Percentiles rank a stretch among this genome's conserved stretches.
phyloP scores from a whole-genome alignment of 2,113 vertebrate species.

The Neopipo cinnamomea region DNA sequence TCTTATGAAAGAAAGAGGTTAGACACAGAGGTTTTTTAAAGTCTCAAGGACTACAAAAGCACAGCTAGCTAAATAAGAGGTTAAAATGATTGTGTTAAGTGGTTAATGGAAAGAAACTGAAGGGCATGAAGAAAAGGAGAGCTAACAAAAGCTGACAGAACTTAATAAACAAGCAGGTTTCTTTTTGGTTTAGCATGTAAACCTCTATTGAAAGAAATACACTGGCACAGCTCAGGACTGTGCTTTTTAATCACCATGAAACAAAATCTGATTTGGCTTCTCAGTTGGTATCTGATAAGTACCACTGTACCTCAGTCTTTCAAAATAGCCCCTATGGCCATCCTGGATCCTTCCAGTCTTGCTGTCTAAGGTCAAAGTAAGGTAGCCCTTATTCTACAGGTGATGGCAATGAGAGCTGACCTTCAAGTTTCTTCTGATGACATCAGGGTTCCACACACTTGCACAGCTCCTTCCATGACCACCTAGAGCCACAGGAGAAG shows the following conservation, averaged over 20 bases:
- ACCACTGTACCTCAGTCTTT: not conserved
- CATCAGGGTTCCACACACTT: not conserved
- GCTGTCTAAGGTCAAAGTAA: not conserved
- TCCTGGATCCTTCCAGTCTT: not conserved
- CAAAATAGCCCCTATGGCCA: not conserved
- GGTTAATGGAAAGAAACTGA: conserved; percentile 1
- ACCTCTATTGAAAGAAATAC: not conserved
- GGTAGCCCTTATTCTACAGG: not conserved
- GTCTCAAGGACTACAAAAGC: not conserved
- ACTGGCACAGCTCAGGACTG: not conserved
- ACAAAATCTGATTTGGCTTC: not conserved
- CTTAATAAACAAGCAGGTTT: not conserved
- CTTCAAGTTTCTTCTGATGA: not conserved
- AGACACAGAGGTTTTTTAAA: not conserved
- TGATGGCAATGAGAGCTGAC: not conserved
- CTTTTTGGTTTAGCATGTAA: not conserved
- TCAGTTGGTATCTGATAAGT: not conserved
- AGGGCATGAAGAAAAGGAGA: not conserved
- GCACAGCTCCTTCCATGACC: not conserved
- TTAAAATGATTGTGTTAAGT: not conserved
- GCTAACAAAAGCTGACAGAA: not conserved
- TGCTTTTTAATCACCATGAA: not conserved
- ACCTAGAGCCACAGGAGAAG: not conserved
- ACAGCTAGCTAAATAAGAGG: not conserved
- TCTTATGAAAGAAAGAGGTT: not conserved